Evolutionary conservation across 2,888 invertebrate species (phyloP), one percentile per base, ranked within the genome.

Genomic region (Ecdyonurus torrentis): DNA sequence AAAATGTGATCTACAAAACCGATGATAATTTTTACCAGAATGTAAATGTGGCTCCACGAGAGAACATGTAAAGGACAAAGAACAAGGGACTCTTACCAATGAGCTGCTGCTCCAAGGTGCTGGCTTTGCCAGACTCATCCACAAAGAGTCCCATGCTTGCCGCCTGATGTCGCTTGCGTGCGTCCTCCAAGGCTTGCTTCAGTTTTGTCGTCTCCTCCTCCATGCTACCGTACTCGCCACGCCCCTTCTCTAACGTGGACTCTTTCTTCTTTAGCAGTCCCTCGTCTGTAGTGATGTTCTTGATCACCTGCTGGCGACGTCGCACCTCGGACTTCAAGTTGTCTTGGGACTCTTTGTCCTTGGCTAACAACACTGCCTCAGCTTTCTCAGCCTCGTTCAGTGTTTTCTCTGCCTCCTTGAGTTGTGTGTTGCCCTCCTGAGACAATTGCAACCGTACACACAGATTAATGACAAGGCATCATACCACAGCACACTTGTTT

Each of bases 41-140:
- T n/a, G n/a, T n/a, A n/a, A n/a, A n/a, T n/a, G n/a, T n/a, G n/a
- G n/a, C n/a, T n/a, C n/a, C n/a, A n/a, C n/a, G n/a, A n/a, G n/a
- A n/a, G n/a, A n/a, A n/a, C n/a, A 25, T 60, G 53, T 25, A 60
- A 10, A 60, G 37, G 37, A 24, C 22, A 18, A 55, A 58, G 50
- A 2, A 59, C 64, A 63, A 52, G 22, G 50, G 1, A 63, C 22
- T n/a, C n/a, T n/a, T n/a, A 58, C 37, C 83, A 73, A 93, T 93
- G 22, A 96, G 80, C 73, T 94, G 94, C 67, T 93, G 91, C 72
- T 91, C 90, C 62, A 97, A 78, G 0, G 95, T 89, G 50, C 89
- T 87, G 3, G 89, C 84, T 70, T 84, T 81, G 0, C 91, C 91
- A 65, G 85, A 83, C 20, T 85, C 88, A 67, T 85, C 87, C 61